Evolutionary conservation across 2,888 invertebrate genomes (phyloP).

Genomic region (Drosophila siamana): DNA sequence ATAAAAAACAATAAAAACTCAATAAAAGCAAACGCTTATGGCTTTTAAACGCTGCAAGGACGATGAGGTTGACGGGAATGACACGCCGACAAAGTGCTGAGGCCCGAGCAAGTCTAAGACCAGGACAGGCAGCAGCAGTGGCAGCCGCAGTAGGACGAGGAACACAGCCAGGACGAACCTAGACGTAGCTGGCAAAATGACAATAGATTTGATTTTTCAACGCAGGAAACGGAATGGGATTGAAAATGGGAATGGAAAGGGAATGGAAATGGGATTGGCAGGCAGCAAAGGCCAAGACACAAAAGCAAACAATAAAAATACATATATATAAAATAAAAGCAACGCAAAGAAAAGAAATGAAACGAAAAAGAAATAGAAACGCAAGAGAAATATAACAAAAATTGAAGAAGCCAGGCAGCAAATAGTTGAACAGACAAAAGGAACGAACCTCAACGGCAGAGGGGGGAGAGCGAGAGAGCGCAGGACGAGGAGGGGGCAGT

Average conservation of each 20-base stretch:
- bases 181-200: conserved; percentile 75
- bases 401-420: conserved; percentile 72
- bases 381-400: conserved; percentile 64
- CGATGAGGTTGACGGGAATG: conserved; percentile 50
- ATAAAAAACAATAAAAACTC: conserved; percentile 80
- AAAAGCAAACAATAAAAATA: conserved; percentile 76
- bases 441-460: conserved; percentile 30
- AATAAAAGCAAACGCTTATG: conserved; percentile 77
- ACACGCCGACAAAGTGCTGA: conserved; percentile 67
- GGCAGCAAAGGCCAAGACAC: conserved; percentile 73
- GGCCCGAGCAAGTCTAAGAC: conserved; percentile 28
- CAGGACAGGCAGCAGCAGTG: conserved; percentile 13
- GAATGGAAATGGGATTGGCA: conserved; percentile 40
- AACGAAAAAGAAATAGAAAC: conserved; percentile 43
- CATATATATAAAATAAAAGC: conserved; percentile 46
- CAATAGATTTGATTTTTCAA: conserved; percentile 79
- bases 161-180: conserved; percentile 40
- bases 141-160: too few relatives aligned
- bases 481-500: conserved; percentile 40
- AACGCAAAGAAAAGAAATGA: conserved; percentile 17
- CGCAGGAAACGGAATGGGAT: conserved; percentile 56
- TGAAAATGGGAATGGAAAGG: conserved; percentile 20
- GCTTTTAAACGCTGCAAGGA: conserved; percentile 71
- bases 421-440: conserved; percentile 76
- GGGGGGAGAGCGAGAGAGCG: neutral